These are phyloP conservation scores for Aptenodytes forsteri DNA, from an alignment of 2,113 vertebrate genomes.

Conservation along the genomic window DNA sequence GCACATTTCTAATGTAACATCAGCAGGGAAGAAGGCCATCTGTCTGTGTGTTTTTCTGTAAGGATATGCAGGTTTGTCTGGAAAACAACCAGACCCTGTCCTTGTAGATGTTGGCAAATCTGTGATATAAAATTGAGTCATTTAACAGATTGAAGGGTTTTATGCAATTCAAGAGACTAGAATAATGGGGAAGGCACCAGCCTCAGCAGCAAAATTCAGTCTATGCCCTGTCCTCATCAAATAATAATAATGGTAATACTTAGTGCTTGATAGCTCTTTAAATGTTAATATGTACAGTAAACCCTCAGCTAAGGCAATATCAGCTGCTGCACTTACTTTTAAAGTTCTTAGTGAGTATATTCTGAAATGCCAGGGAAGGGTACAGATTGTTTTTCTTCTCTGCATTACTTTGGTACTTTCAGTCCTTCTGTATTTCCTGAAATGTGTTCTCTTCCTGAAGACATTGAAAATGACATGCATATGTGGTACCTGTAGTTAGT, in stretches of 20 bases:
- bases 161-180: not conserved
- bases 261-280: not conserved
- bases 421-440: not conserved
- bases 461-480: not conserved
- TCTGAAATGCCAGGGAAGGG: not conserved
- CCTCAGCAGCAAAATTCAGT: not conserved
- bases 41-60: constrained; percentile 15
- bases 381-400: not conserved
- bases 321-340: not conserved
- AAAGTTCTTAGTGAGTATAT: not conserved
- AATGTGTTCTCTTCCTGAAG: not conserved
- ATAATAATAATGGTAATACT: not conserved
- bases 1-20: not conserved
- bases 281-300: not conserved
- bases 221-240: not conserved
- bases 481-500: not conserved
- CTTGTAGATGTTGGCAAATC: not conserved
- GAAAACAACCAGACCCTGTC: not conserved
- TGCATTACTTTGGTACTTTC: not conserved
- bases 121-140: not conserved
- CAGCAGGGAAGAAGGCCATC: constrained; percentile 30
- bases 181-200: not conserved
- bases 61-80: not conserved
- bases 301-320: not conserved
- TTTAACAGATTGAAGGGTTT: not conserved